Evolutionary conservation across 2,113 vertebrate genomes (phyloP).

Genomic region (Rhineura floridana): DNA sequence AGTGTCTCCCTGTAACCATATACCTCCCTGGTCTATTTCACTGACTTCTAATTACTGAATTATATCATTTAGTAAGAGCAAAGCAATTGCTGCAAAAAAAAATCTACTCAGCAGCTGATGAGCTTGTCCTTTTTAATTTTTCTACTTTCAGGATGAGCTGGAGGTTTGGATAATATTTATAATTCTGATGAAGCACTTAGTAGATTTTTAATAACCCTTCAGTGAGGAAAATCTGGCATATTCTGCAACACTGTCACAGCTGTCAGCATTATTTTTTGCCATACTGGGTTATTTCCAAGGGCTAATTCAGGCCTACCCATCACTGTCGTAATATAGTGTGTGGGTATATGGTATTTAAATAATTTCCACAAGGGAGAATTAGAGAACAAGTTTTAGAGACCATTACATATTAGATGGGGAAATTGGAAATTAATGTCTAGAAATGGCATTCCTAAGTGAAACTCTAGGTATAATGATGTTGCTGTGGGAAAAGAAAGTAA

Average conservation of each 20-base stretch:
- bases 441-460: background rate
- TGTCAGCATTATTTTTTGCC: conserved; percentile 37
- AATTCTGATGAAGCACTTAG: conserved; percentile 37
- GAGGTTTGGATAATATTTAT: conserved; percentile 36
- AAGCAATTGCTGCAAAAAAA: conserved; percentile 32
- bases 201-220: conserved; percentile 27
- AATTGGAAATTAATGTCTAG: background rate
- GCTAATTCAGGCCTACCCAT: conserved; percentile 20
- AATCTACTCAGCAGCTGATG: conserved; percentile 35
- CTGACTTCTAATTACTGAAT: conserved; percentile 4
- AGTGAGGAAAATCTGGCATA: background rate
- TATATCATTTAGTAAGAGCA: background rate
- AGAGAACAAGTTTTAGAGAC: conserved; percentile 16
- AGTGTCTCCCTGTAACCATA: background rate
- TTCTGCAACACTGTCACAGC: conserved; percentile 12
- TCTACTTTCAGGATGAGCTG: conserved; percentile 15
- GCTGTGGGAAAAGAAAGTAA: background rate
- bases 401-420: conserved; percentile 8
- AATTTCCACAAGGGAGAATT: background rate
- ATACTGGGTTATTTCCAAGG: conserved; percentile 14
- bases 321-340: background rate
- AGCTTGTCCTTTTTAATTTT: conserved; percentile 36
- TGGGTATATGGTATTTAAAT: background rate
- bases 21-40: background rate
- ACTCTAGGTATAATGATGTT: background rate